Conservation (phyloP, 1,140 invertebrate genomes). For the Drosophila littoralis region DNA sequence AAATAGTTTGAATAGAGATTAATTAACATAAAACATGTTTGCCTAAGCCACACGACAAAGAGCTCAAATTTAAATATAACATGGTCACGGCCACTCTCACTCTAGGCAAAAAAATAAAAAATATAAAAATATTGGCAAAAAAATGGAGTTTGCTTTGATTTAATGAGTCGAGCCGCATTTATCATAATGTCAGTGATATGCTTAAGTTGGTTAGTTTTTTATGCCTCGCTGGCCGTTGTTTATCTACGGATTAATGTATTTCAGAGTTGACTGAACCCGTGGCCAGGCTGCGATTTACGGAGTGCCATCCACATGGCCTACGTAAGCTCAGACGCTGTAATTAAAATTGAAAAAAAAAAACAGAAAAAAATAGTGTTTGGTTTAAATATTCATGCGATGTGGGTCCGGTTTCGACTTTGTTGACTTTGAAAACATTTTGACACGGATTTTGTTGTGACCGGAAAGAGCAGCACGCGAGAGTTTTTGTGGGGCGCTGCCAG, state of each 20-base stretch:
- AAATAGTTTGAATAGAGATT: slow-evolving; percentile 27
- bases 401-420: slow-evolving; percentile 54
- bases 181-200: slow-evolving; percentile 60
- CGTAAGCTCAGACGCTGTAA: slow-evolving; percentile 48
- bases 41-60: slow-evolving; percentile 51
- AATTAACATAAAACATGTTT: slow-evolving; percentile 73
- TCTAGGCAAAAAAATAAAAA: slow-evolving; percentile 42
- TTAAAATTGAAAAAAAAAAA: slow-evolving; percentile 32
- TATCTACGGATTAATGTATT: slow-evolving; percentile 33
- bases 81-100: slow-evolving; percentile 77
- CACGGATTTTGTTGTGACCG: slow-evolving; percentile 53
- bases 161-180: slow-evolving; percentile 74
- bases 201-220: slow-evolving; percentile 12
- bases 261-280: slow-evolving; percentile 57
- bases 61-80: slow-evolving; percentile 31
- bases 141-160: slow-evolving; percentile 49
- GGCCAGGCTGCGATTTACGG: background rate
- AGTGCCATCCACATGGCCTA: slow-evolving; percentile 36
- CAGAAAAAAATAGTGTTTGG: slow-evolving; percentile 18
- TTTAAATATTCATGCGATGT: slow-evolving; percentile 61
- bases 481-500: slow-evolving; percentile 9
- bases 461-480: slow-evolving; percentile 61
- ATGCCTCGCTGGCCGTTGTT: background rate
- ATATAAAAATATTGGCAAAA: slow-evolving; percentile 38
- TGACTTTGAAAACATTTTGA: slow-evolving; percentile 50